Evolutionary conservation across 1,140 invertebrate genomes (phyloP).

Genomic region (Aethina tumida): DNA sequence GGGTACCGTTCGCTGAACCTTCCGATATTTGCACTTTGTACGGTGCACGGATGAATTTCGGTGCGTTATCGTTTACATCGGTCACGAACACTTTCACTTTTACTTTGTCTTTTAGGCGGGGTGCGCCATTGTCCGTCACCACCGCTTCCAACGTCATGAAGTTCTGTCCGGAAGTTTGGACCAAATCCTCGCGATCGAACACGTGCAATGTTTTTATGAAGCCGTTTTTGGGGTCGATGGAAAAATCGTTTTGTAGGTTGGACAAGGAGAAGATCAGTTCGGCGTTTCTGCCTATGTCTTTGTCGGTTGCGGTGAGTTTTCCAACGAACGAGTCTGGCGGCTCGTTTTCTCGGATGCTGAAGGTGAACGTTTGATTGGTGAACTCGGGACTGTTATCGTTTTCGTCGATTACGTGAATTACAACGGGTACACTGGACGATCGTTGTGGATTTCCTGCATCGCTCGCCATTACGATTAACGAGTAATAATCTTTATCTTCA

Average conservation of each 20-base stretch:
- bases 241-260: conserved; percentile 69
- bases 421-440: conserved; percentile 72
- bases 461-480: conserved; percentile 68
- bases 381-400: conserved; percentile 92
- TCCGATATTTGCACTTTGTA: conserved; percentile 82
- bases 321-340: conserved; percentile 82
- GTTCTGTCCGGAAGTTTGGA: conserved; percentile 63
- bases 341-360: conserved; percentile 81
- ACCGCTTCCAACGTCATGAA: conserved; percentile 73
- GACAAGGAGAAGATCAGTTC: conserved; percentile 80
- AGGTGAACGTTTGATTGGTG: conserved; percentile 74
- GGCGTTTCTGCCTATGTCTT: conserved; percentile 83
- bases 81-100: conserved; percentile 79
- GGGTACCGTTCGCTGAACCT: conserved; percentile 62
- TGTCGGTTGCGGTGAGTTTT: conserved; percentile 79
- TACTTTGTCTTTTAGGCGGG: conserved; percentile 72
- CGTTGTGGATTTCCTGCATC: conserved; percentile 67
- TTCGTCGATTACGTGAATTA: conserved; percentile 88
- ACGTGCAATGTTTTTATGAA: conserved; percentile 77
- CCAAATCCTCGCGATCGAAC: conserved; percentile 79
- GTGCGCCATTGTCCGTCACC: conserved; percentile 79
- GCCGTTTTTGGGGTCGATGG: conserved; percentile 81
- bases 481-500: conserved; percentile 84
- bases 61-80: conserved; percentile 89
- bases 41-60: conserved; percentile 70